Percentiles rank a stretch among this genome's conserved stretches.
These are phyloP conservation scores for Anastatus disparis DNA, from an alignment of 1,140 invertebrate genomes.

Conservation along the genomic window DNA sequence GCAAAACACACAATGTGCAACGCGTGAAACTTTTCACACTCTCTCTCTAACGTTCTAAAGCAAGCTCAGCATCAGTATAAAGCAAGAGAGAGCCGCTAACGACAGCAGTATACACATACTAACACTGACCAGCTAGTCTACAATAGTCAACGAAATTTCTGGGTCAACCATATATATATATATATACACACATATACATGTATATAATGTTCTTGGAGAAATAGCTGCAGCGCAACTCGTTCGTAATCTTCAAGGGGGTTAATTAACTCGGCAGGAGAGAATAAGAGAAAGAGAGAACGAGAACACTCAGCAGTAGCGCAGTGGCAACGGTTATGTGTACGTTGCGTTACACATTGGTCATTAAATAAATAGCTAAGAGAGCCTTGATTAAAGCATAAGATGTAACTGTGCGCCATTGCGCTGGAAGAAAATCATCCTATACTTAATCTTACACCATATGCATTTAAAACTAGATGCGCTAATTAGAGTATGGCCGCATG, in stretches of 20 bases:
- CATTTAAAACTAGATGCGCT: too few species aligned
- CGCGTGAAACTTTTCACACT: constrained; percentile 3
- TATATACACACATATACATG: neutral
- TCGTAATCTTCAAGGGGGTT: constrained; percentile 18
- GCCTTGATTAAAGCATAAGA: constrained; percentile 1
- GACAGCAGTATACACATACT: neutral
- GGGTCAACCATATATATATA: neutral
- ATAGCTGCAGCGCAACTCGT: neutral
- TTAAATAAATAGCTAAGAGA: too few species aligned
- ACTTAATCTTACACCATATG: too few species aligned
- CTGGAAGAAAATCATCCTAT: too few species aligned
- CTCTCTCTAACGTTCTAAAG: too few species aligned
- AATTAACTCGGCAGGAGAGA: constrained; percentile 1
- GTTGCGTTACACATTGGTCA: neutral
- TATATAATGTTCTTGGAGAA: constrained; percentile 1
- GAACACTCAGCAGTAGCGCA: neutral
- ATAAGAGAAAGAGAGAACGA: neutral
- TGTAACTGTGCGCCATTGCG: neutral
- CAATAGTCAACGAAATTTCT: neutral
- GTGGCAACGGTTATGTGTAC: neutral
- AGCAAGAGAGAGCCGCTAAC: too few species aligned
- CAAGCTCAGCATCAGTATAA: too few species aligned
- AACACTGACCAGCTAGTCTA: neutral
- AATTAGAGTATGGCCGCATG: too few species aligned
- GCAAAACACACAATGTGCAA: too few species aligned